Conservation (phyloP, 2,113 vertebrate genomes). For the Corvus cornix region DNA sequence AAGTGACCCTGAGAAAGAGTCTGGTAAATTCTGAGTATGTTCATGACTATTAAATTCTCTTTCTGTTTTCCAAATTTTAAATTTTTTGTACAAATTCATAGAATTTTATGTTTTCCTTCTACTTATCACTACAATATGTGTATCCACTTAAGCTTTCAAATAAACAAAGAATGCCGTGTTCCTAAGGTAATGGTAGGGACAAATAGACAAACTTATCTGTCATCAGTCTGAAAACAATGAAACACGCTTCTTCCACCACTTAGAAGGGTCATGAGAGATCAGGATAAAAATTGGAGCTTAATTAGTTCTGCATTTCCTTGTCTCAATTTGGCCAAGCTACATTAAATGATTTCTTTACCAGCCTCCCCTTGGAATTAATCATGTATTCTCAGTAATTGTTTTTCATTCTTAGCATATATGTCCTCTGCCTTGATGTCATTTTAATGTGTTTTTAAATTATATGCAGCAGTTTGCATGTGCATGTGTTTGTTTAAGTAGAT, state of each 20-base stretch:
- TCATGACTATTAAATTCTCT: not conserved
- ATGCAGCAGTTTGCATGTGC: not conserved
- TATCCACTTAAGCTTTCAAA: not conserved
- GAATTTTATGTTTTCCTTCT: not conserved
- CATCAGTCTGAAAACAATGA: not conserved
- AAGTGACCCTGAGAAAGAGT: not conserved
- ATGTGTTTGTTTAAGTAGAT: not conserved
- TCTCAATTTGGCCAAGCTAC: not conserved
- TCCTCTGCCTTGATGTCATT: not conserved
- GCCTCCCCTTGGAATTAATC: not conserved
- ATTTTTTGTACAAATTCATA: not conserved
- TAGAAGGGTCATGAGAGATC: not conserved
- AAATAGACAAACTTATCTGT: not conserved
- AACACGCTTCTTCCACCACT: not conserved
- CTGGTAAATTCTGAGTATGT: not conserved
- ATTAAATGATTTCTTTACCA: not conserved
- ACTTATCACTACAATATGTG: not conserved
- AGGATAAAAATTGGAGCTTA: not conserved
- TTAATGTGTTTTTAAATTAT: not conserved
- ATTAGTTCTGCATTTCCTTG: not conserved
- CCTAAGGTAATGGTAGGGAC: not conserved
- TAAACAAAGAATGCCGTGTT: not conserved
- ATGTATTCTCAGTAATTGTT: not conserved
- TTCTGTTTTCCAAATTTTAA: not conserved
- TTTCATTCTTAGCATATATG: not conserved